These are phyloP conservation scores for Microchirus variegatus DNA, from an alignment of 2,797 vertebrate genomes.

Conservation along the genomic window DNA sequence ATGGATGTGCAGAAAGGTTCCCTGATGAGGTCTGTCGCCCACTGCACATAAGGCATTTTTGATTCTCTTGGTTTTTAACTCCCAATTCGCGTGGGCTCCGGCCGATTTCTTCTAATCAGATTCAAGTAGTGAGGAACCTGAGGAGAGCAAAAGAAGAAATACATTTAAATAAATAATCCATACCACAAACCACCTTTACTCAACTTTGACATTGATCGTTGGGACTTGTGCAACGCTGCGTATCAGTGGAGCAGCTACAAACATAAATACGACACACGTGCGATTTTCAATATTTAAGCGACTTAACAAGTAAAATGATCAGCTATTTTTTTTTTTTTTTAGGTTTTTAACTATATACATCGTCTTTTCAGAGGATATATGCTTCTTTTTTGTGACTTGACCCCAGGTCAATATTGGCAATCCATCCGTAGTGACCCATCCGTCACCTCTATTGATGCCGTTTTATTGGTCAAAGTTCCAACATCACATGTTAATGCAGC, in stretches of 20 bases:
- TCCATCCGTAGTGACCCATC: slow-evolving; percentile 4
- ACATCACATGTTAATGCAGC: background rate
- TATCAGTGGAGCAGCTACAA: background rate
- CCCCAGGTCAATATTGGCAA: slow-evolving; percentile 4
- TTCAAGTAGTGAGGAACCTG: slow-evolving; percentile 75
- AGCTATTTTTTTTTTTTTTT: no score
- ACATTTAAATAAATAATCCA: background rate
- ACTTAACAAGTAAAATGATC: background rate
- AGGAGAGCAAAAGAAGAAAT: background rate
- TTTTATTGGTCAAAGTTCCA: slow-evolving; percentile 23
- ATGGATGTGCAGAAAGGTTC: slow-evolving; percentile 63
- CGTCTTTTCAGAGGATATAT: background rate
- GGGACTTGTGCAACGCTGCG: background rate
- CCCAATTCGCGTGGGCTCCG: slow-evolving; percentile 68
- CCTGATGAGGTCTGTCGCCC: slow-evolving; percentile 70
- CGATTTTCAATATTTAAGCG: background rate
- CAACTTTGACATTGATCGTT: background rate
- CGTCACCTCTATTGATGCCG: slow-evolving; percentile 6
- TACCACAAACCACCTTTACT: background rate
- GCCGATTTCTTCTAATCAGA: slow-evolving; percentile 64
- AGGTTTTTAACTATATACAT: background rate
- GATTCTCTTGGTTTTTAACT: slow-evolving; percentile 70
- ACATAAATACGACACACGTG: background rate
- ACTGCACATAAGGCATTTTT: slow-evolving; percentile 71
- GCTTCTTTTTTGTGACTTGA: background rate